These are phyloP conservation scores for Cephus runcator DNA, from an alignment of 2,888 invertebrate genomes.

Conservation along the genomic window DNA sequence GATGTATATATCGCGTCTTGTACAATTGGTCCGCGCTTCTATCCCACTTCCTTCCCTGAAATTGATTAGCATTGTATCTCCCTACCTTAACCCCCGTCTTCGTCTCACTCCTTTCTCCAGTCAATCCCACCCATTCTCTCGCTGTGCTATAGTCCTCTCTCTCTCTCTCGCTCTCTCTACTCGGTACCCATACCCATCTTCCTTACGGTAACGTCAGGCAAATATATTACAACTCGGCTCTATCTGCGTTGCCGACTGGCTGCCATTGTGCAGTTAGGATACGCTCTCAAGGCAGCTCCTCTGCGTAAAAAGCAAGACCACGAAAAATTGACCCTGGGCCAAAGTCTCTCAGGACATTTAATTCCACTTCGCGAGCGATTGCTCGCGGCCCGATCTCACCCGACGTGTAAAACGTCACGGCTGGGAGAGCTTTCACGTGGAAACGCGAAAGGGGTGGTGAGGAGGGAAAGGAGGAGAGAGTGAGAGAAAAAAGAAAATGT, in stretches of 20 bases:
- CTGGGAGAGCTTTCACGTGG: not conserved
- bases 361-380: not conserved
- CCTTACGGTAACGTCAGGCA: not conserved
- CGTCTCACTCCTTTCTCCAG: not conserved
- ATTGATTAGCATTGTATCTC: not conserved
- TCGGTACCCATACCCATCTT: too few species aligned
- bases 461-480: not conserved
- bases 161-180: too few species aligned
- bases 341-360: not conserved
- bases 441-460: not conserved
- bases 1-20: not conserved
- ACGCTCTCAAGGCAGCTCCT: not conserved
- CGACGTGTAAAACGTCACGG: not conserved
- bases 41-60: not conserved
- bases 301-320: not conserved
- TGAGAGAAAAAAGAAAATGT: slow-evolving; percentile 1
- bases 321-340: not conserved
- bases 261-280: not conserved
- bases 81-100: not conserved
- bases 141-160: not conserved
- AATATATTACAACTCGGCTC: not conserved
- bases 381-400: not conserved
- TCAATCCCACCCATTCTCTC: not conserved
- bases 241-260: not conserved
- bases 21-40: not conserved